Percentiles rank a stretch among this genome's conserved stretches.
Evolutionary conservation across 2,797 vertebrate genomes (phyloP).

Genomic region (Linurgus olivaceus): DNA sequence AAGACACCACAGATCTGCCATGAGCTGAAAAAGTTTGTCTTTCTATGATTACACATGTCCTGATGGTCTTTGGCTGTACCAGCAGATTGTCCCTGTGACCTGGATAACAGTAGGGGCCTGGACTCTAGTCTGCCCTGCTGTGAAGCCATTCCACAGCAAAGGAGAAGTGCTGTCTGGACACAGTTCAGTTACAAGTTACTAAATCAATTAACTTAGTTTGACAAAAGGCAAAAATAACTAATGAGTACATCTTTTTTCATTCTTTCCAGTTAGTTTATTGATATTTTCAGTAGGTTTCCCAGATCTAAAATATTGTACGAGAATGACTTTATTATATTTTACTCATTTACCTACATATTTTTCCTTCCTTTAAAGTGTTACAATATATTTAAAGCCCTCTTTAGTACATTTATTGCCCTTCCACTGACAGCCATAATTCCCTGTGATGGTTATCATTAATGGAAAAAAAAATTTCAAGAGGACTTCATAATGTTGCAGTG

Average conservation of each 20-base stretch:
- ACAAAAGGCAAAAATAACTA: not conserved
- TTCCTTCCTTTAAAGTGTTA: not conserved
- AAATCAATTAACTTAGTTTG: not conserved
- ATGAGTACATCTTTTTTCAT: not conserved
- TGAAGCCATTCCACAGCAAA: constrained; percentile 46
- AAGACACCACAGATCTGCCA: not conserved
- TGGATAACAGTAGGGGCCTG: not conserved
- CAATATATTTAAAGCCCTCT: not conserved
- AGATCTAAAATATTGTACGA: not conserved
- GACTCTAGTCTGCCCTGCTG: constrained; percentile 12
- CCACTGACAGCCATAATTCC: not conserved
- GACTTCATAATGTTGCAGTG: not conserved
- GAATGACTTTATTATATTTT: not conserved
- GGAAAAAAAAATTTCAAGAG: not conserved
- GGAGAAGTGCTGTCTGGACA: constrained; percentile 73
- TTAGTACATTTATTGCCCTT: not conserved
- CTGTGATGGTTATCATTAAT: not conserved
- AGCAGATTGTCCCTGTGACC: not conserved
- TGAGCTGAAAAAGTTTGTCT: constrained; percentile 60
- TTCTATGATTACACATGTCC: not conserved
- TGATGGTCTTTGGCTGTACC: not conserved
- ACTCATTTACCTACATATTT: not conserved
- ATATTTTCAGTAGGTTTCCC: not conserved
- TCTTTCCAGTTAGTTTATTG: not conserved
- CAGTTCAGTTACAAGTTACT: constrained; percentile 69